Percentiles rank a stretch among this genome's conserved stretches.
Conservation (phyloP, 2,888 invertebrate genomes). For the Dynastes grantii region DNA sequence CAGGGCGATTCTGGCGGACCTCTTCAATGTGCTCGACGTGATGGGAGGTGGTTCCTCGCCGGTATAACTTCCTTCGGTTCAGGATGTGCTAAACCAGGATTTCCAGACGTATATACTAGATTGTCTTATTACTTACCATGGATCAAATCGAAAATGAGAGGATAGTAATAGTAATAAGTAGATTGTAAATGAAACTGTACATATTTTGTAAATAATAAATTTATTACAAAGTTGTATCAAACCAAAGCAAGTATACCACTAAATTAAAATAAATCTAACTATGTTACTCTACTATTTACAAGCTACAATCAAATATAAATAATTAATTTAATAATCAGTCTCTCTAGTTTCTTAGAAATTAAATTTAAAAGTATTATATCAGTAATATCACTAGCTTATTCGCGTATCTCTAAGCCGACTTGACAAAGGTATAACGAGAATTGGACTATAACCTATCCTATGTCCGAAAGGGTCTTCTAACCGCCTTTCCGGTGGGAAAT, state of each 20-base stretch:
- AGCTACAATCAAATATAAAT: not conserved
- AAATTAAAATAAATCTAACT: slow-evolving; percentile 44
- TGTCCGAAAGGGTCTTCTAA: slow-evolving; percentile 56
- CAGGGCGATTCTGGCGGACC: slow-evolving; percentile 95
- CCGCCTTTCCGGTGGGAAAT: slow-evolving; percentile 43
- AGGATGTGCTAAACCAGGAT: slow-evolving; percentile 91
- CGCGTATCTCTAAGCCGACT: slow-evolving; percentile 54
- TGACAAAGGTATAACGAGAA: slow-evolving; percentile 64
- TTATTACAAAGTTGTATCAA: slow-evolving; percentile 47
- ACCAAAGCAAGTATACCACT: slow-evolving; percentile 46
- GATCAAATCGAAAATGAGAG: slow-evolving; percentile 74
- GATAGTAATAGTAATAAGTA: not conserved
- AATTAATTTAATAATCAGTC: slow-evolving; percentile 55
- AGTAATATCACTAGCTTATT: slow-evolving; percentile 58
- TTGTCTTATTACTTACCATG: slow-evolving; percentile 89
- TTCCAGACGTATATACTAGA: slow-evolving; percentile 91
- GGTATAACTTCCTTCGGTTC: slow-evolving; percentile 95
- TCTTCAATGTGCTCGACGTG: slow-evolving; percentile 83
- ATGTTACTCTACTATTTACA: slow-evolving; percentile 46
- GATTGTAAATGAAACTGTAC: slow-evolving; percentile 28
- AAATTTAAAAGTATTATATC: slow-evolving; percentile 46
- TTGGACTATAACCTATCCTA: slow-evolving; percentile 62
- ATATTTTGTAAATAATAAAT: slow-evolving; percentile 50
- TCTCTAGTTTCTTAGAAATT: slow-evolving; percentile 54
- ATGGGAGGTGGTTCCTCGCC: slow-evolving; percentile 90